Percentiles rank a stretch among this genome's conserved stretches.
Conservation (phyloP, 2,113 vertebrate genomes). For the Melospiza melodia region DNA sequence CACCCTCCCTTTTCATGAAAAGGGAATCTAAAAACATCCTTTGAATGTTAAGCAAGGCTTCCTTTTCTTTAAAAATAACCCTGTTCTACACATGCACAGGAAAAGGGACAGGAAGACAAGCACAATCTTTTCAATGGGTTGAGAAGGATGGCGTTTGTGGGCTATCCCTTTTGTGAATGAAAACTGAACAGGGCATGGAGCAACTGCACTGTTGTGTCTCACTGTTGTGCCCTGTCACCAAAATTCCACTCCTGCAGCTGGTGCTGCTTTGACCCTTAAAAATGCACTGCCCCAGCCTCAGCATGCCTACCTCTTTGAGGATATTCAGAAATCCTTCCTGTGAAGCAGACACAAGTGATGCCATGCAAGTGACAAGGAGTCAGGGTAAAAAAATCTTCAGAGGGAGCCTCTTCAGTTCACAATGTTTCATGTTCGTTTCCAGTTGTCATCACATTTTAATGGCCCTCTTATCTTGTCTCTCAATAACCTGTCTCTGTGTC, state of each 20-base stretch:
- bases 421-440: fast-evolving
- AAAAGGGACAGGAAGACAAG: neutral
- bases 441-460: neutral
- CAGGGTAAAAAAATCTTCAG: neutral
- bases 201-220: neutral
- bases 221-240: neutral
- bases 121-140: neutral
- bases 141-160: neutral
- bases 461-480: neutral
- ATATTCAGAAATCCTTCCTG: neutral
- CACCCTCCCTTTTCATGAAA: neutral
- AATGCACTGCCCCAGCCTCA: neutral
- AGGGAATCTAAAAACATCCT: neutral
- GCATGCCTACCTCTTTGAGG: neutral
- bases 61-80: neutral
- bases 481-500: neutral
- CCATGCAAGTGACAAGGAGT: neutral
- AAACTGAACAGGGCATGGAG: fast-evolving
- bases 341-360: neutral
- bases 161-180: neutral
- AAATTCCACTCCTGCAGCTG: neutral
- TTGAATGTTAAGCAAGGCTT: neutral
- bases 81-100: neutral
- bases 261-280: neutral
- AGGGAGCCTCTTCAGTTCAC: neutral